phyloP scores from a whole-genome alignment of 2,113 vertebrate genomes.

The Coptodon rendalli region DNA sequence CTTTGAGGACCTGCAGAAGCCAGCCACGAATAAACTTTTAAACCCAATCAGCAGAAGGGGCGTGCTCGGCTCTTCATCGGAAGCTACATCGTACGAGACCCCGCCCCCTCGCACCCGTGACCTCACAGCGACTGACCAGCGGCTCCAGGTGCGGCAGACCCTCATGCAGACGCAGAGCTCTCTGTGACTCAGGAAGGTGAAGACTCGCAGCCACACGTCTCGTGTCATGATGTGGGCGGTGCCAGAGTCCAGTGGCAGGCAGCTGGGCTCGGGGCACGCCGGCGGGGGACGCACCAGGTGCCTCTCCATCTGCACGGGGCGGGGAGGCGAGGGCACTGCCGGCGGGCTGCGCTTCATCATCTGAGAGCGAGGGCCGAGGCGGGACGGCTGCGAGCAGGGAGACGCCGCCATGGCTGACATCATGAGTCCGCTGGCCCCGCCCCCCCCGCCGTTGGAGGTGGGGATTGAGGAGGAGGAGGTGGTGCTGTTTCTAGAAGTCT shows the following conservation, averaged over 20 bases:
- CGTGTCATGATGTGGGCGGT: constrained; percentile 82
- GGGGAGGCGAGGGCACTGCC: constrained; percentile 79
- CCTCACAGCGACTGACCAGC: constrained; percentile 75
- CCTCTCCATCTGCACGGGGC: constrained; percentile 83
- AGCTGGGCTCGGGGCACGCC: constrained; percentile 85
- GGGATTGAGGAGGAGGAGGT: constrained; percentile 40
- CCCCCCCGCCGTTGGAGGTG: constrained; percentile 58
- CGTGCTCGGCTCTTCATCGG: rapidly evolving
- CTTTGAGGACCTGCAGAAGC: background rate
- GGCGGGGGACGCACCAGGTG: constrained; percentile 86
- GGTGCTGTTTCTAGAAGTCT: background rate
- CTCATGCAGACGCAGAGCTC: constrained; percentile 91
- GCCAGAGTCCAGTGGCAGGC: constrained; percentile 82
- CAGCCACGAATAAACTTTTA: background rate
- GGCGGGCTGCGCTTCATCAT: constrained; percentile 79
- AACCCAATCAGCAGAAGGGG: background rate
- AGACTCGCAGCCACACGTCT: constrained; percentile 83
- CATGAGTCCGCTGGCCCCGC: constrained; percentile 20
- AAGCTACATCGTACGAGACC: background rate
- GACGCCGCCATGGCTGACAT: constrained; percentile 49
- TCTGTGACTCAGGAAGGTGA: constrained; percentile 81
- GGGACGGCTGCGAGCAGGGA: constrained; percentile 60
- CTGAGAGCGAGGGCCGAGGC: constrained; percentile 66
- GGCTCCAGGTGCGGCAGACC: constrained; percentile 89
- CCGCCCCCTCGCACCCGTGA: background rate